Base-by-base conservation (phyloP, 2,888 invertebrate genomes). In the Stenichneumon culpator region DNA sequence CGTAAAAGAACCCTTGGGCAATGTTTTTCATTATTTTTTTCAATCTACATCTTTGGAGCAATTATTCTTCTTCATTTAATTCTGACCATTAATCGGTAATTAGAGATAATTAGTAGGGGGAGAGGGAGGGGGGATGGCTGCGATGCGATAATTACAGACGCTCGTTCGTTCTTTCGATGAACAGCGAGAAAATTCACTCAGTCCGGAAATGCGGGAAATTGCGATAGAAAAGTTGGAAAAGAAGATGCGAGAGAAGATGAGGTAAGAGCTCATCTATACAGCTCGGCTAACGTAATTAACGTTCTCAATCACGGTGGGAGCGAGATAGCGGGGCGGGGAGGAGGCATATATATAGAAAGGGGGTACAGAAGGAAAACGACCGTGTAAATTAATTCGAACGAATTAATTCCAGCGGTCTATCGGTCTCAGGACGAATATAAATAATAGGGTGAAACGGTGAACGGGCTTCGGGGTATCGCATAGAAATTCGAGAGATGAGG, bases 321-420 rank as follows among this genome's bases (percentile, higher is more conserved):
- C 54, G 73, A 50, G 50, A 52, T 25, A 50, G 54, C 25, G 70
- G 16, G 63, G 32, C 6, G 39, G 69, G 44, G 54, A 32, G 39
- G 47, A 19, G 36, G 68, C 9, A 54, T 54, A 54, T 44, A 44
- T 14, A 57, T 25, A 25, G 57, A 54, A 54, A 54, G 19, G 54
- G 54, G 19, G n/a, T 22, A 36, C 44, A 36, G 14, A 52, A 19
- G 73, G 47, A 19, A 68, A 54, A 50, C 57, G 44, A 63, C 57
- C 28, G 69, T 70, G 70, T 70, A 79, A 82, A 85, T 85, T 82
- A 85, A 85, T 85, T 79, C 79, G 79, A 54, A 75, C 74, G 75
- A 79, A 85, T 85, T 82, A 85, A 85, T 85, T 54, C 75, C 57
- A 47, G 69, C 60, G 82, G 79, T 85, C 79, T 39, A 70, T 65